These are phyloP conservation scores for Tachystola acroxantha DNA, from an alignment of 2,888 invertebrate species.

Conservation along the genomic window DNA sequence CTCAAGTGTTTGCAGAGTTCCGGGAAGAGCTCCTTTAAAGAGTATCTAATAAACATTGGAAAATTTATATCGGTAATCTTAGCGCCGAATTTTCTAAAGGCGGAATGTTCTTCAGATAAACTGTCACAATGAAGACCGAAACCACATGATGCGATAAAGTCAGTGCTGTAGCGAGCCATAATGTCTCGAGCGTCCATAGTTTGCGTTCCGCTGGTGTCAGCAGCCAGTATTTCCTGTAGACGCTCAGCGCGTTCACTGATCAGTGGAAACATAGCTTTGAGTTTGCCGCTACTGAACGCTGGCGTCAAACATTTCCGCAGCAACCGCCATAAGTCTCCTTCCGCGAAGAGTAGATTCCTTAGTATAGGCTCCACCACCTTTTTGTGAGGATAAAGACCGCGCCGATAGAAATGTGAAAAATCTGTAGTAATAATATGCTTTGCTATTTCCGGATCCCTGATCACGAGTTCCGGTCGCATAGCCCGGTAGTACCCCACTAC, in stretches of 20 bases:
- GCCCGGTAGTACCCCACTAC: slow-evolving; percentile 16
- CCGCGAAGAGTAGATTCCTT: slow-evolving; percentile 19
- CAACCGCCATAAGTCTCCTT: slow-evolving; percentile 42
- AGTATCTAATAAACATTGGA: slow-evolving; percentile 1
- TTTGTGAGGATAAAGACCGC: slow-evolving; percentile 14
- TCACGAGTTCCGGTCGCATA: slow-evolving; percentile 16
- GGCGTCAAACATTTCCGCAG: slow-evolving; percentile 50
- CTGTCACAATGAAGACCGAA: slow-evolving; percentile 20
- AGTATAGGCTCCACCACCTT: slow-evolving; percentile 16
- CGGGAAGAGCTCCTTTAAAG: slow-evolving; percentile 4
- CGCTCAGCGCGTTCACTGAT: slow-evolving; percentile 26
- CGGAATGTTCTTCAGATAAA: slow-evolving; percentile 17
- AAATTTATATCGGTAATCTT: slow-evolving; percentile 12
- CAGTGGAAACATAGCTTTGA: slow-evolving; percentile 25
- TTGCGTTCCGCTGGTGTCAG: neutral
- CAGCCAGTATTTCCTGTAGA: slow-evolving; percentile 21
- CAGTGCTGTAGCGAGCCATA: slow-evolving; percentile 18
- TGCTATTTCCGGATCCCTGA: slow-evolving; percentile 21
- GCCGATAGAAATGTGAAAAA: slow-evolving; percentile 16
- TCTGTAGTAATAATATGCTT: slow-evolving; percentile 19
- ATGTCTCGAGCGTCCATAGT: slow-evolving; percentile 22
- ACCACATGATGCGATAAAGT: slow-evolving; percentile 21
- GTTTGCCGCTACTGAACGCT: slow-evolving; percentile 21
- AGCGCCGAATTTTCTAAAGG: slow-evolving; percentile 17
- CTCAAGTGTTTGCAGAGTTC: slow-evolving; percentile 1